These are phyloP conservation scores for Samia ricini DNA, from an alignment of 1,140 invertebrate genomes.

Conservation along the genomic window DNA sequence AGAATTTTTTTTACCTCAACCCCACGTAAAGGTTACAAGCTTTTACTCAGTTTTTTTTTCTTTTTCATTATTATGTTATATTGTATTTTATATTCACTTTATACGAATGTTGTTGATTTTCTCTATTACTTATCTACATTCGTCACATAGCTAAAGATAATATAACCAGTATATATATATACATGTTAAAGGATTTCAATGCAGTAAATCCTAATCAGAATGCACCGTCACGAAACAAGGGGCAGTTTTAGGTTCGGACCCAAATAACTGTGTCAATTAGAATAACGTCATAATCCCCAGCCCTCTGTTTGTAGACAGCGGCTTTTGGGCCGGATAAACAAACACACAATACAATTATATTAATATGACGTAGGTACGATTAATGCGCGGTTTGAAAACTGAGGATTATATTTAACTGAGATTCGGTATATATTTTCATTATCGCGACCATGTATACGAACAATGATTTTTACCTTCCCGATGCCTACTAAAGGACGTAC, in stretches of 20 bases:
- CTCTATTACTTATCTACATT: too few relatives aligned
- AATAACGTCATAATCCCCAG: conserved; percentile 52
- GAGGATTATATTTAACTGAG: neutral
- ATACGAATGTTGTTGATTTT: too few relatives aligned
- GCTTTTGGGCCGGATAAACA: conserved; percentile 23
- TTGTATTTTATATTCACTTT: too few relatives aligned
- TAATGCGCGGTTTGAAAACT: conserved; percentile 14
- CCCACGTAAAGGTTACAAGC: too few relatives aligned
- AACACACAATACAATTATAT: conserved; percentile 30
- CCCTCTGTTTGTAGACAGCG: conserved; percentile 40
- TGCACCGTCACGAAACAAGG: conserved; percentile 53
- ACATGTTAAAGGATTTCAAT: neutral
- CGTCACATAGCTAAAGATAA: too few relatives aligned
- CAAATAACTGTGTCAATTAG: conserved; percentile 58
- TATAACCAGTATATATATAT: neutral
- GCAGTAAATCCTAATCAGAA: conserved; percentile 33
- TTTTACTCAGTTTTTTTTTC: too few relatives aligned
- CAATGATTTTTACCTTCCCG: neutral
- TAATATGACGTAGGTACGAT: conserved; percentile 16
- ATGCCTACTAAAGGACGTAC: too few relatives aligned
- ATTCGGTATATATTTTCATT: conserved; percentile 1
- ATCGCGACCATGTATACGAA: neutral
- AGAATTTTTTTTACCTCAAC: too few relatives aligned
- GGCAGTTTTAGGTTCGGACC: conserved; percentile 35
- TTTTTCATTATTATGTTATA: too few relatives aligned